Conservation (phyloP, 2,113 vertebrate genomes). For the Psilopogon haemacephalus region DNA sequence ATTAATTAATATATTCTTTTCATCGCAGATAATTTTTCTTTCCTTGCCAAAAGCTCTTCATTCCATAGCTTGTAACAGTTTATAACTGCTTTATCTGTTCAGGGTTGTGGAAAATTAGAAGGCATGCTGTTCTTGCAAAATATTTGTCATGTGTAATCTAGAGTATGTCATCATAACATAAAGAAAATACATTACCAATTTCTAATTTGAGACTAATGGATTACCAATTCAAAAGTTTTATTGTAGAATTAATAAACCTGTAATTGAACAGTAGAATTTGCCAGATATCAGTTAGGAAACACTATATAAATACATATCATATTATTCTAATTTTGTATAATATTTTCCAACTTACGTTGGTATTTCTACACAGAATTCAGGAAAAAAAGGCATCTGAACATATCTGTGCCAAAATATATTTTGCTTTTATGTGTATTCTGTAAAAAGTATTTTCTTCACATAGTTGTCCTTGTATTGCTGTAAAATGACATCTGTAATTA, state of each 20-base stretch:
- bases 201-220: background rate
- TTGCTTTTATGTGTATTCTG: background rate
- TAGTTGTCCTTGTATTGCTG: background rate
- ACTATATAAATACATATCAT: background rate
- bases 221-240: background rate
- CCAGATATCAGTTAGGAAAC: slow-evolving; percentile 3
- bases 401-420: background rate
- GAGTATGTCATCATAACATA: background rate
- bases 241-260: slow-evolving; percentile 20
- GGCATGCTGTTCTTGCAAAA: background rate
- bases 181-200: background rate
- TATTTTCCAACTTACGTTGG: background rate
- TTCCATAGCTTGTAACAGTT: background rate
- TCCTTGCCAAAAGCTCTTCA: background rate
- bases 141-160: background rate
- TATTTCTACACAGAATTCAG: background rate
- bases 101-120: background rate
- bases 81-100: background rate
- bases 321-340: background rate
- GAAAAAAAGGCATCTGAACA: background rate
- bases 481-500: slow-evolving; percentile 26
- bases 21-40: background rate
- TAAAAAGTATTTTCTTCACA: background rate
- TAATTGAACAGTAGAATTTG: slow-evolving; percentile 13
- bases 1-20: background rate